Conservation (phyloP, 1,140 invertebrate species). For the Drosophila bocqueti region DNA sequence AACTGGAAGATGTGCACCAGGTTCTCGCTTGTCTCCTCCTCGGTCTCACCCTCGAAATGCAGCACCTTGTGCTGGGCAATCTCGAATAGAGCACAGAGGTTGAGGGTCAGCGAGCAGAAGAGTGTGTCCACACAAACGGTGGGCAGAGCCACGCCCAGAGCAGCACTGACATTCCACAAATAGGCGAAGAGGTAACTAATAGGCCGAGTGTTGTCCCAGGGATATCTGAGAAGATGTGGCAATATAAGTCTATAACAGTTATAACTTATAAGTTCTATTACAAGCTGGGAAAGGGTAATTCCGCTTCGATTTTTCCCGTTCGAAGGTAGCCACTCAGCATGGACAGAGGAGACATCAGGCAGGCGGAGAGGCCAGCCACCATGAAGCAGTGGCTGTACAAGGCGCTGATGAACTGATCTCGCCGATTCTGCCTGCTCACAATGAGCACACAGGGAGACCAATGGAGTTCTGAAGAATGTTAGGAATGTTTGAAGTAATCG, state of each 20-base stretch:
- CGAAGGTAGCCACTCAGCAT: constrained; percentile 2
- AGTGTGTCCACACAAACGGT: constrained; percentile 56
- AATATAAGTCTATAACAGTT: neutral
- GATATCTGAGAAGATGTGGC: constrained; percentile 33
- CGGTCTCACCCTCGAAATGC: constrained; percentile 12
- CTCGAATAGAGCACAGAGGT: constrained; percentile 48
- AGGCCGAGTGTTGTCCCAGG: constrained; percentile 38
- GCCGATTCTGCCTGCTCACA: constrained; percentile 9
- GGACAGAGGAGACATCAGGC: constrained; percentile 32
- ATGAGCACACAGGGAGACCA: neutral
- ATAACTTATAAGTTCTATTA: neutral
- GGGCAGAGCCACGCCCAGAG: constrained; percentile 36
- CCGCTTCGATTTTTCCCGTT: constrained; percentile 3
- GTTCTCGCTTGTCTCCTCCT: constrained; percentile 10
- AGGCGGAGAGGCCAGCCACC: constrained; percentile 28
- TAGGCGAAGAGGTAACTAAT: constrained; percentile 51
- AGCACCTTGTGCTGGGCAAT: constrained; percentile 39
- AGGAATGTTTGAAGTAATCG: neutral
- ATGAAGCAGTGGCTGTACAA: constrained; percentile 35
- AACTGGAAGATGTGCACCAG: constrained; percentile 27
- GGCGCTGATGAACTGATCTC: constrained; percentile 44
- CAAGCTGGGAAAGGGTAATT: constrained; percentile 58
- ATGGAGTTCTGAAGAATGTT: constrained; percentile 16
- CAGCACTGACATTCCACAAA: constrained; percentile 56
- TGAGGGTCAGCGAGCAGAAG: constrained; percentile 48